Evolutionary conservation across 2,797 vertebrate species (phyloP), one percentile per base, ranked within the genome.

Genomic region (Lates japonicus): DNA sequence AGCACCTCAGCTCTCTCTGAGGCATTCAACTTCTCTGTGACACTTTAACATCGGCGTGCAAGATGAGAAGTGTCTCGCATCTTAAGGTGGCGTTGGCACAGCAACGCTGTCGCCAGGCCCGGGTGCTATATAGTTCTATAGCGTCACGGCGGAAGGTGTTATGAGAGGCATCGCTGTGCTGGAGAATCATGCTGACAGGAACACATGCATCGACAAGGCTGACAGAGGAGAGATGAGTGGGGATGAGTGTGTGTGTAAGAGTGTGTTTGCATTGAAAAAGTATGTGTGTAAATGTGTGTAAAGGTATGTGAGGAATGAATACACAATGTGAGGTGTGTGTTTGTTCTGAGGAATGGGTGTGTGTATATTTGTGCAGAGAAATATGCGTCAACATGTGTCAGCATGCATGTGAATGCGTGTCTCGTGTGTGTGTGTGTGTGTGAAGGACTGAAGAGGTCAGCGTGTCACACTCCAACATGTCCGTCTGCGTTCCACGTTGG

Each of bases 121-220:
- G 49, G 69, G 82, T 42, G 65, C 67, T 61, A 1, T 80, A 65
- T 80, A 65, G 71, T 82, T 72, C 62, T 85, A 81, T 52, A 42
- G 84, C 78, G 64, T 87, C 87, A 74, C 61, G 70, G 87, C 63
- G 83, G 80, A 89, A 90, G 91, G 92, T 90, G 90, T 92, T 80
- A 74, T 84, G 82, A 86, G 86, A 89, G 81, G 86, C 78, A 63
- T 66, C 54, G 81, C 68, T 19, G 81, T 78, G 83, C 75, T 12
- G 75, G 76, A 90, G 82, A 66, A 61, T 83, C 91, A 93, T 89
- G 92, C 90, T 85, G 86, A 90, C 87, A 86, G 82, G 80, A 84
- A 84, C 63, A 55, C 94, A 95, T 94, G 93, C 91, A 92, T 70
- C 31, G 22, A 84, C 86, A 54, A 58, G 80, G 75, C 73, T 76